Evolutionary conservation across 1,140 invertebrate species (phyloP), one percentile per base, ranked within the genome.

Genomic region (Euura saliciscinereae): DNA sequence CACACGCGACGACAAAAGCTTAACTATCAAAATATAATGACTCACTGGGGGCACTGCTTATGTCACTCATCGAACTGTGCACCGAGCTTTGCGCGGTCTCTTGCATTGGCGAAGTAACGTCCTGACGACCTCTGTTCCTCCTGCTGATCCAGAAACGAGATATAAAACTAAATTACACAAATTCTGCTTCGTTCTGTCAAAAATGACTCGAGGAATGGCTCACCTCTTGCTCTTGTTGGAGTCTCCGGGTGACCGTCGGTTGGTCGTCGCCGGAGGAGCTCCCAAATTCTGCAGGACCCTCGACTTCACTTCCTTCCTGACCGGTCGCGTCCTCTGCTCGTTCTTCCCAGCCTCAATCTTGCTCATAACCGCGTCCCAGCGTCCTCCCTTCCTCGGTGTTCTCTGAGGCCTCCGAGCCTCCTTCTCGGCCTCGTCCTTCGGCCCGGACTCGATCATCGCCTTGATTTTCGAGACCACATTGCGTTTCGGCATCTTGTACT

Each of bases 341-440:
- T 86, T 89, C 79, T 94, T 93, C 46, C 91, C 91, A 77, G 92
- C 93, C 43, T 92, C 91, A 69, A 94, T 94, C 85, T 95, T 95
- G 84, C 92, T 94, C 90, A 94, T 93, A 59, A 95, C 92, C 65
- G 91, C 94, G 79, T 95, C 94, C 90, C 94, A 94, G 70, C 93
- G 90, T 0, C 92, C 92, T 5, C 78, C 84, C 73, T 90, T 90
- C 11, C 88, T 83, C 66, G 80, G 78, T 45, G 75, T 79, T 69
- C 86, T 81, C 11, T 83, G 82, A 64, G 74, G 74, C 11, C 85
- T 79, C 45, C 82, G 76, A 4, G 73, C 68, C 44, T 86, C 85
- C 66, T 84, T 84, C 45, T 83, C 80, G 0, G 75, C 79, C 43
- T 90, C 88, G 2, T 87, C 87, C 70, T 83, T 90, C 77, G 80